phyloP scores from a whole-genome alignment of 2,113 vertebrate genomes.

The Melanocharis versteri region DNA sequence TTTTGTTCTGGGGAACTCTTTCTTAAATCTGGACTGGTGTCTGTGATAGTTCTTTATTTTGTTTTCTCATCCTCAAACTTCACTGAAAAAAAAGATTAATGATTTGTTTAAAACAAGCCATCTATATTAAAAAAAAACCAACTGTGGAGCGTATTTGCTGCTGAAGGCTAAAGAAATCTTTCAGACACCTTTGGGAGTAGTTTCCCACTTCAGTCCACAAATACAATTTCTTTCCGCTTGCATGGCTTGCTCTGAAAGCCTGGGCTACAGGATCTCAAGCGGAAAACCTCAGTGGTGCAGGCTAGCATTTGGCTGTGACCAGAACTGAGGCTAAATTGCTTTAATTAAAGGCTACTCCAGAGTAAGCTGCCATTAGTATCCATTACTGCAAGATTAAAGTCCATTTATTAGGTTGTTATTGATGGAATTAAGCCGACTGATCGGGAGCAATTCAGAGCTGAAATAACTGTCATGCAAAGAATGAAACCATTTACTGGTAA shows the following conservation, averaged over 20 bases:
- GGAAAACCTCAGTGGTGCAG: neutral
- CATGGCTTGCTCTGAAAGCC: neutral
- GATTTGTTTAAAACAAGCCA: neutral
- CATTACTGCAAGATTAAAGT: neutral
- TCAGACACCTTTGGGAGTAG: neutral
- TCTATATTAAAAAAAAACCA: neutral
- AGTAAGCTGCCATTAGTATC: neutral
- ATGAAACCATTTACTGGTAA: neutral
- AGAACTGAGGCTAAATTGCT: neutral
- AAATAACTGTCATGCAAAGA: neutral
- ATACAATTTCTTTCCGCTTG: neutral
- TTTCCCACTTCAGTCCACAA: neutral
- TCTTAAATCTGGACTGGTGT: neutral
- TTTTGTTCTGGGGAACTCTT: neutral
- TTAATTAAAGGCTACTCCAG: slow-evolving; percentile 9
- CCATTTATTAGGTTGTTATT: neutral
- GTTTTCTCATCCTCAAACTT: neutral
- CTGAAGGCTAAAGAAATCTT: neutral
- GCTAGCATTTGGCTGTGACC: neutral
- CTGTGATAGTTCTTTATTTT: neutral
- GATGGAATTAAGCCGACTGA: neutral
- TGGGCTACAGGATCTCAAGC: neutral
- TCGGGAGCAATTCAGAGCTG: neutral
- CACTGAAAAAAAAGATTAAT: neutral
- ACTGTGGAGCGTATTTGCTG: neutral